These are phyloP conservation scores for Conus betulinus DNA, from an alignment of 1,140 invertebrate genomes.

Conservation along the genomic window DNA sequence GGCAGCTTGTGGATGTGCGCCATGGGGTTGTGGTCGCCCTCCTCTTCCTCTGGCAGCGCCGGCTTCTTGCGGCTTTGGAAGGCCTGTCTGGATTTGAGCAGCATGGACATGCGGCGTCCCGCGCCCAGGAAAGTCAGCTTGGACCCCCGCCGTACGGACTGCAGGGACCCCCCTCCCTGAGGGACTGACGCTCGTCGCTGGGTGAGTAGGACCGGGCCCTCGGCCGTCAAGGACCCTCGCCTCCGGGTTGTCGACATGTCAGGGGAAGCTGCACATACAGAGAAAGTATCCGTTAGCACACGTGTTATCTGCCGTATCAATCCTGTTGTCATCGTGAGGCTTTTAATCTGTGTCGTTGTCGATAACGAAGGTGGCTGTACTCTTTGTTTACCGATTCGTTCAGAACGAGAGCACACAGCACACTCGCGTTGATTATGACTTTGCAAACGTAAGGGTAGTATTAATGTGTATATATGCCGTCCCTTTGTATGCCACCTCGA, in stretches of 20 bases:
- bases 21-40: conserved; percentile 27
- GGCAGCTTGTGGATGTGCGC: conserved; percentile 62
- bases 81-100: conserved; percentile 23
- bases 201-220: background rate
- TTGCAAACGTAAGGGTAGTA: too few species aligned
- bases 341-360: too few species aligned
- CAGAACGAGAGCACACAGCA: too few species aligned
- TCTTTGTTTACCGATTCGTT: too few species aligned
- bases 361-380: too few species aligned
- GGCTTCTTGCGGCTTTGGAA: background rate
- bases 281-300: too few species aligned
- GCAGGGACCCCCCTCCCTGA: background rate
- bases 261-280: background rate
- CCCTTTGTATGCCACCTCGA: too few species aligned
- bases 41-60: background rate
- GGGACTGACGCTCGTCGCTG: background rate
- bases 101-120: conserved; percentile 25
- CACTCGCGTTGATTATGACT: too few species aligned
- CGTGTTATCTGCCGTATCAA: too few species aligned
- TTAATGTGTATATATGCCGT: too few species aligned
- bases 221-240: background rate
- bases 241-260: background rate
- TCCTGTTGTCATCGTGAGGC: too few species aligned
- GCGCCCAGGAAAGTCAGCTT: conserved; percentile 8
- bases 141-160: background rate